Evolutionary conservation across 2,888 invertebrate genomes (phyloP), one percentile per base, ranked within the genome.

Genomic region (Cosmorhoe ocellata): DNA sequence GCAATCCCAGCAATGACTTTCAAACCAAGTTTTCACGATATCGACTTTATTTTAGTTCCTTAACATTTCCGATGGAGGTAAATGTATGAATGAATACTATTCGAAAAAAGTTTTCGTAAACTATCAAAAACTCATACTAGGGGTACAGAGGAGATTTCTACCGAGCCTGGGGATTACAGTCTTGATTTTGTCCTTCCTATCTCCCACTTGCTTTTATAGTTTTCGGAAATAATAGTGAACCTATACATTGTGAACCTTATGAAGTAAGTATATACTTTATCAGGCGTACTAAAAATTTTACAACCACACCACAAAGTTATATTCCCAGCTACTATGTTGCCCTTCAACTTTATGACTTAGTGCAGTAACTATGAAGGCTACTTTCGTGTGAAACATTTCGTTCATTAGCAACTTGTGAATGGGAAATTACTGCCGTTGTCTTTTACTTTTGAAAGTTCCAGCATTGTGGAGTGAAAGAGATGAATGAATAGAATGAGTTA

Each of bases 221-320:
- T 41, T 45, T 9, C 11, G 12, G 24, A 10, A 37, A 37, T 40
- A 38, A 50, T 31, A 39, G 30, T 43, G 27, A 43, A 30, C 28
- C 10, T 13, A 14, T 37, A 45, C 41, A 42, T 42, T 33, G 33
- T 41, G 31, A 37, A 38, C 26, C 5, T 33, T 10, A 37, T 30
- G 26, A 47, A 48, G 34, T 43, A 28, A n/a, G n/a, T 27, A 39
- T 14, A n/a, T 28, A 44, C 44, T 53, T 48, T 53, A 53, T 53
- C 44, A 48, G 36, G 22, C 22, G 22, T 6, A 40, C 31, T 53
- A 53, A 44, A 53, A 44, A 24, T 31, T 31, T 44, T 48, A 48
- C 30, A 34, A 10, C 31, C 37, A 4, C 24, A 36, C 38, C 28
- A 42, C 32, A 51, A 46, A 38, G 33, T 36, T 30, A 41, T 42